Evolutionary conservation across 2,113 vertebrate species (phyloP).

Genomic region (Chaenocephalus aceratus): DNA sequence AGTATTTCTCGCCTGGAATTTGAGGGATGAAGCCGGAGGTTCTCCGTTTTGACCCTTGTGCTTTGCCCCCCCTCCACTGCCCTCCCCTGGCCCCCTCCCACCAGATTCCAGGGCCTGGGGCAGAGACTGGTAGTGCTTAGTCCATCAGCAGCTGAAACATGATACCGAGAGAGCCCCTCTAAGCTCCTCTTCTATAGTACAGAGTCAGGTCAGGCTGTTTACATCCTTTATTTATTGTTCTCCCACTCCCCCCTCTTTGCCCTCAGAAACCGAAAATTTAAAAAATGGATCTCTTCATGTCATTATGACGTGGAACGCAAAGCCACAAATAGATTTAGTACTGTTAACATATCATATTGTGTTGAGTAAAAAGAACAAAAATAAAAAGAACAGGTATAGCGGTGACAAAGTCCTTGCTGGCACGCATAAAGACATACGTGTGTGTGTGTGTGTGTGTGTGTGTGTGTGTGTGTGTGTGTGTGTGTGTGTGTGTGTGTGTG

Average conservation of each 20-base stretch:
- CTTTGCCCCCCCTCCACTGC: conserved; percentile 33
- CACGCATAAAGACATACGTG: not conserved
- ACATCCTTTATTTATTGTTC: conserved; percentile 75
- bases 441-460: no score
- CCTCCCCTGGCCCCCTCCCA: conserved; percentile 51
- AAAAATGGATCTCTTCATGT: conserved; percentile 9
- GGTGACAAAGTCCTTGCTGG: not conserved
- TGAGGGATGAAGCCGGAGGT: conserved; percentile 76
- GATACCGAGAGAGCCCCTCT: conserved; percentile 69
- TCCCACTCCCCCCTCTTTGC: conserved; percentile 4
- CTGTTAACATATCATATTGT: conserved; percentile 1
- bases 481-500: not conserved
- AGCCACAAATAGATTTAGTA: not conserved
- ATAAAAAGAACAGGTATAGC: not conserved
- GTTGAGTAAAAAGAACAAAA: not conserved
- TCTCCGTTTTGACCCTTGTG: conserved; percentile 71
- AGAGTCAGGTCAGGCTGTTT: conserved; percentile 75
- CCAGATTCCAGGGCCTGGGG: conserved; percentile 80
- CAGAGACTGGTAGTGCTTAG: conserved; percentile 80
- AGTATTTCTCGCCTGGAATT: conserved; percentile 71
- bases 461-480: not conserved
- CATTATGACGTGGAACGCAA: conserved; percentile 13
- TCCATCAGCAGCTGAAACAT: conserved; percentile 80
- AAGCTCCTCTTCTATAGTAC: conserved; percentile 76
- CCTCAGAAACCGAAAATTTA: conserved; percentile 35